Conservation (phyloP, 2,113 vertebrate species). For the Hippoglossus stenolepis region DNA sequence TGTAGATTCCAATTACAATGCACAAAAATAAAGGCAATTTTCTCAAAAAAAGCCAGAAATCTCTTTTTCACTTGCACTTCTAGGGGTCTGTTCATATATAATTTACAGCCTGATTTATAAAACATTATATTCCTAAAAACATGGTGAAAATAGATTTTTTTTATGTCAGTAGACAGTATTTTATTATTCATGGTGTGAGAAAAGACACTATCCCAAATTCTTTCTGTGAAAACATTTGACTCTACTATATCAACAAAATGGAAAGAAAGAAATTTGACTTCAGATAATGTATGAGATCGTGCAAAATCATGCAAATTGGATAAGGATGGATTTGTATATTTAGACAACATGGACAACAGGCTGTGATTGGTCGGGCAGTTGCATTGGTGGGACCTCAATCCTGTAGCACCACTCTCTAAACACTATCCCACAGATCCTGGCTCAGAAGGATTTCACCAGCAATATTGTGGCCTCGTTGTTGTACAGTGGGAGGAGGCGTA, state of each 20-base stretch:
- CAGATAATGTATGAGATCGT: too few species aligned
- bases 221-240: background rate
- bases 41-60: background rate
- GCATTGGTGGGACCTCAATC: too few species aligned
- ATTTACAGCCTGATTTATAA: background rate
- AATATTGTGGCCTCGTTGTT: too few species aligned
- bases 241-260: background rate
- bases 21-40: background rate
- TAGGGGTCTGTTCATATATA: background rate
- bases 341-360: too few species aligned
- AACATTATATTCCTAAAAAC: constrained; percentile 1
- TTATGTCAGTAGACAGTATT: background rate
- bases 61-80: background rate
- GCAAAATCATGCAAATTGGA: too few species aligned
- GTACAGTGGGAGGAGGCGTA: too few species aligned
- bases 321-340: too few species aligned
- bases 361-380: too few species aligned
- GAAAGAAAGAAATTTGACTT: too few species aligned
- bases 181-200: background rate
- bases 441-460: too few species aligned
- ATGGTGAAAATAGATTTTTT: background rate
- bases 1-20: background rate
- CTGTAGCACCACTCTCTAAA: too few species aligned
- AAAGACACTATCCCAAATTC: background rate
- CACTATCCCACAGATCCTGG: too few species aligned